Percentiles rank a stretch among this genome's conserved stretches.
These are phyloP conservation scores for Coelopa pilipes DNA, from an alignment of 2,888 invertebrate species.

Conservation along the genomic window DNA sequence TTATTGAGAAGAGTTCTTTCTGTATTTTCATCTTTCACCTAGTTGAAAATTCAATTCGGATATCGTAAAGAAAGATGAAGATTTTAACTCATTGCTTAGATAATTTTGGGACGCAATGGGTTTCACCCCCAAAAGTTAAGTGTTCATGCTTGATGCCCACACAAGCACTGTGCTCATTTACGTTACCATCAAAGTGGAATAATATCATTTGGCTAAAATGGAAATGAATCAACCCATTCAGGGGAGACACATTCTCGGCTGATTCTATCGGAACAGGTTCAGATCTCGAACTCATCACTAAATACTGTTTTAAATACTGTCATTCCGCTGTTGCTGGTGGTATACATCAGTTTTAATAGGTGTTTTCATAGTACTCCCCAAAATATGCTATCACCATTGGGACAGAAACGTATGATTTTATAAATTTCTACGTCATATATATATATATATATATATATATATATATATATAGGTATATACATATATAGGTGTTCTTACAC, in stretches of 20 bases:
- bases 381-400: no score
- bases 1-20: neutral
- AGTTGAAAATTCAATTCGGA: neutral
- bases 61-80: constrained; percentile 3
- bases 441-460: no score
- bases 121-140: constrained; percentile 22
- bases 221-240: constrained; percentile 22
- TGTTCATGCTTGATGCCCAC: neutral
- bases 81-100: constrained; percentile 13
- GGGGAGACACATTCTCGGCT: neutral
- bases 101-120: neutral
- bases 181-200: constrained; percentile 57
- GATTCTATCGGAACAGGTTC: neutral
- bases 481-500: no score
- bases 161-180: constrained; percentile 50
- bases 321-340: no score
- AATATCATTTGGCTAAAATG: constrained; percentile 51
- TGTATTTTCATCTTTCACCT: neutral
- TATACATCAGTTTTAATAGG: no score
- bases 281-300: no score
- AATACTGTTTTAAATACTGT: no score
- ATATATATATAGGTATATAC: no score
- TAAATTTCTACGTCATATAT: no score
- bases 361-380: no score
- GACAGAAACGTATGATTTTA: no score